Evolutionary conservation across 2,888 invertebrate species (phyloP), one percentile per base, ranked within the genome.

Genomic region (Lydus trimaculatus): DNA sequence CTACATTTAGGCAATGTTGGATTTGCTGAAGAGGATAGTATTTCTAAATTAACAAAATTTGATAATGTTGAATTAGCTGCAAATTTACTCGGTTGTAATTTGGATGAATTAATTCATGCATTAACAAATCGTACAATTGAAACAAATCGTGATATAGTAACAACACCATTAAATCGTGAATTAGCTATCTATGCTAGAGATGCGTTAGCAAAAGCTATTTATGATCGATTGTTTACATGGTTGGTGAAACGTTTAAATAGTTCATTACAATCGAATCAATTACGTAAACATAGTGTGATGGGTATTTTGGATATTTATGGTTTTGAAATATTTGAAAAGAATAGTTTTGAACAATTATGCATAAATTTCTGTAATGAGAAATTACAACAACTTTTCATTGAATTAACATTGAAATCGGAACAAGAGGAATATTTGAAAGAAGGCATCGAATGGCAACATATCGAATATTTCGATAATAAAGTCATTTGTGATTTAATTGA

Each of bases 331-430:
- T 96, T 97, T 87, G 90, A 94, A 64, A 92, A 90, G 76, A 97
- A 97, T 82, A 94, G 93, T 80, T 94, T 94, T 84, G 94, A 94
- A 84, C 97, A 97, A 85, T 94, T 97, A 84, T 97, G 97, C 87
- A 97, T 97, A 72, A 97, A 97, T 86, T 97, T 94, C 87, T 97
- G 97, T 84, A 97, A 97, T 83, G 97, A 97, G 86, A 97, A 97
- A 84, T 88, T 97, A 70, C 97, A 97, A 83, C 97, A 97, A 85
- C 86, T 97, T 70, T 97, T 97, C 85, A 97, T 97, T 81, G 93
- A 96, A 84, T 86, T 97, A 80, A 97, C 97, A 0, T 85, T 97
- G 52, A 94, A 94, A 82, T 94, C 94, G 15, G 97, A 97, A 83
- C 97, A 97, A 84, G 96, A 97, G 80, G 97, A 97, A 83, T 97